Base-by-base conservation (phyloP, 2,113 vertebrate genomes). In the Rhinopithecus roxellana region DNA sequence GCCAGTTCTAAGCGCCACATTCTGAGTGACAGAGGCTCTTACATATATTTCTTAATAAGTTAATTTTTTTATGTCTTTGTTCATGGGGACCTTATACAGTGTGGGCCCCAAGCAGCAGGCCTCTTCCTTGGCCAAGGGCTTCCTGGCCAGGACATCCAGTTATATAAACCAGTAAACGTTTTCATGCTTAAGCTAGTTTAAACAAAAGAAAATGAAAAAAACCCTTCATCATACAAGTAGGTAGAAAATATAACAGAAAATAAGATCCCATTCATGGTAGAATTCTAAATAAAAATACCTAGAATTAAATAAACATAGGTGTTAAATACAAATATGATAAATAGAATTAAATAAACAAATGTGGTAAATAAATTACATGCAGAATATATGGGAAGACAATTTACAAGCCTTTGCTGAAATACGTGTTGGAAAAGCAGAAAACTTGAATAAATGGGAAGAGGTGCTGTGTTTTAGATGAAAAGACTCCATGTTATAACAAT, bases 361-460 rank as follows among this genome's bases (percentile, higher is more conserved):
- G 72, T 74, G 22, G n/a, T 81, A 50, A 35, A 38, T 45, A 89
- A 25, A 89, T 23, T 6, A 50, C 9, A 8, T 90, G 32, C 13
- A 83, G 27, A 88, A 43, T 43, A 23, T 85, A 43, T 70, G 11
- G 59, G 75, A 91, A 69, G 40, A 91, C 69, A 92, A 89, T 48
- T 69, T 43, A 85, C 0, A 89, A 52, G 22, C 38, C 40, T 30
- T 80, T 94, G 61, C 12, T 69, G 40, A 94, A 72, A 79, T 79
- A 78, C 3, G n/a, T n/a, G 13, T 92, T 88, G 84, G 72, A 90
- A 90, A 93, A 88, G 69, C 59, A 93, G 87, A 72, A 81, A 83
- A 82, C 59, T 87, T 90, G 64, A 84, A 64, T 59, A 93, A 94
- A 69, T 86, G 59, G 14, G 57, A 38, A 87, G 27, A 70, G 18